Evolutionary conservation across 2,888 invertebrate species (phyloP), one percentile per base, ranked within the genome.

Genomic region (Papilio demoleus): DNA sequence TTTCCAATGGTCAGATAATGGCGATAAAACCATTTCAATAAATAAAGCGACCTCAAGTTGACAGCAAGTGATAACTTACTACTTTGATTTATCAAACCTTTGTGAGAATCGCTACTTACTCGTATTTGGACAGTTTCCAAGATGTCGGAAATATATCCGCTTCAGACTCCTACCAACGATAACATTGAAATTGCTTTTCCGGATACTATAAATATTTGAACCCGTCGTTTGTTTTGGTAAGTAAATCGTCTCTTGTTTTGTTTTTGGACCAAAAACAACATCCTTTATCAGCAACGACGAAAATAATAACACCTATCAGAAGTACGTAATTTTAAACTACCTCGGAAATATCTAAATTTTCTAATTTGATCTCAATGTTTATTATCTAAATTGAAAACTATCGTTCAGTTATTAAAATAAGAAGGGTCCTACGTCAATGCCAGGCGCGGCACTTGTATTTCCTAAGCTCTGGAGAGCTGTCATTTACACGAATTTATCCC

Each of bases 121-220:
- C n/a, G n/a, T n/a, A 62, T 24, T 67, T 67, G 67, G 67, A 56
- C 40, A 62, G 9, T 42, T 45, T 56, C 62, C 67, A 67, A 58
- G 56, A 67, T 22, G 40, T 62, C 19, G 24, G 27, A 67, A 50
- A 67, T 67, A 56, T 62, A 67, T 34, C 62, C 50, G 11, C 31
- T n/a, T 17, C 34, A 40, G 62, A 56, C 42, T 45, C 17, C 27
- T 56, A 56, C 58, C 34, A 31, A 38, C 40, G 9, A 45, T 4
- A 34, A 67, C 50, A 42, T n/a, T 22, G 38, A 62, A 53, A 67
- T 67, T 61, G 62, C 31, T 60, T 67, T 67, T 56, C 62, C 62
- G 56, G 56, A 53, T 2, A 53, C 53, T 19, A 61, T 62, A 61
- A 53, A 56, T 62, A 53, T 50, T 60, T 27, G 38, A 38, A 60